Conservation (phyloP, 2,888 invertebrate genomes). For the Xanthorhoe designata region DNA sequence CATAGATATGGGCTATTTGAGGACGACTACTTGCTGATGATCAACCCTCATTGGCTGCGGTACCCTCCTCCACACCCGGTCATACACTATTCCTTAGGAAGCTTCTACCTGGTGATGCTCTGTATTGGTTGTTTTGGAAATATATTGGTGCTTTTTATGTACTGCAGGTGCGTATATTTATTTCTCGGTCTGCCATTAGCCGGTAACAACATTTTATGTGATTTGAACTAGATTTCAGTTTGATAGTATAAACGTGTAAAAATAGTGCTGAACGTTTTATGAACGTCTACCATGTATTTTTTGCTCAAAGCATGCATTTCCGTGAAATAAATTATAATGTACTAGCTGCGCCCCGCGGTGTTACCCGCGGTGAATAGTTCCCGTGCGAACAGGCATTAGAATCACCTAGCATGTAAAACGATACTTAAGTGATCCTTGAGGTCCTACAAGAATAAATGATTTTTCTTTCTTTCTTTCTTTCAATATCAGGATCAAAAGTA, state of each 20-base stretch:
- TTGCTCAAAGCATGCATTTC: neutral
- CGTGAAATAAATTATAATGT: neutral
- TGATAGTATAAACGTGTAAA: neutral
- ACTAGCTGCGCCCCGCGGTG: too few relatives aligned
- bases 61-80: slow-evolving; percentile 87
- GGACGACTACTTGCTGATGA: slow-evolving; percentile 82
- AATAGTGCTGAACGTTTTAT: neutral
- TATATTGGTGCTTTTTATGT: slow-evolving; percentile 89
- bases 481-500: too few relatives aligned
- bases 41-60: slow-evolving; percentile 90
- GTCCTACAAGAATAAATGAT: too few relatives aligned
- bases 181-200: neutral
- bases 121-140: slow-evolving; percentile 88
- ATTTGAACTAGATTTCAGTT: neutral
- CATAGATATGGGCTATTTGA: slow-evolving; percentile 81
- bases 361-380: too few relatives aligned
- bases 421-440: too few relatives aligned
- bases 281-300: neutral
- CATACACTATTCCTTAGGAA: slow-evolving; percentile 86
- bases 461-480: too few relatives aligned
- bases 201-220: neutral
- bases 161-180: slow-evolving; percentile 82
- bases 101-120: slow-evolving; percentile 87
- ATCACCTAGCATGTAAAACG: too few relatives aligned
- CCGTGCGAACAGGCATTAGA: too few relatives aligned